A percentile compares a stretch with the other conserved stretches of the same genome.
Conservation (phyloP, 2,797 vertebrate species). For the Lutjanus campechanus region DNA sequence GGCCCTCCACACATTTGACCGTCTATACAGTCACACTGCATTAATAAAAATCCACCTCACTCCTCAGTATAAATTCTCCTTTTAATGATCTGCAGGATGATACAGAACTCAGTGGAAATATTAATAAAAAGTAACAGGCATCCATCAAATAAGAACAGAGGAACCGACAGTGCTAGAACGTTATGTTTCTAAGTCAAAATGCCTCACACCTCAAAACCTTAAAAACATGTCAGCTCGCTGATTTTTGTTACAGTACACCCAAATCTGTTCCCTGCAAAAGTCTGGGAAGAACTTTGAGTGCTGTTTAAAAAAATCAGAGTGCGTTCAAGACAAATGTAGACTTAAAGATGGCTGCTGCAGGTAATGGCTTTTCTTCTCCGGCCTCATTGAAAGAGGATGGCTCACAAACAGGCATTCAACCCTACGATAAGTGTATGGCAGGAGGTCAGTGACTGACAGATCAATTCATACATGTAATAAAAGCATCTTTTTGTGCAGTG, state of each 20-base stretch:
- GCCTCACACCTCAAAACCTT: too few relatives aligned
- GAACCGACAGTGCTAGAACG: slow-evolving; percentile 7
- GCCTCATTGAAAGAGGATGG: neutral
- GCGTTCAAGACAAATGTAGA: neutral
- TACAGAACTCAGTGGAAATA: slow-evolving; percentile 32
- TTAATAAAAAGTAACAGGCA: slow-evolving; percentile 18
- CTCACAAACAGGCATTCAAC: neutral
- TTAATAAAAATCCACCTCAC: neutral
- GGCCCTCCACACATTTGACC: too few relatives aligned
- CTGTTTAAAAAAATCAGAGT: neutral
- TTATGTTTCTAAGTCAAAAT: neutral
- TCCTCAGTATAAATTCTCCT: slow-evolving; percentile 32
- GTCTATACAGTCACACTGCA: neutral
- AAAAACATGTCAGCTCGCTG: neutral
- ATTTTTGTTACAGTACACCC: neutral
- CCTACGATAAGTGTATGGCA: neutral
- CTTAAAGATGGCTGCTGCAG: neutral
- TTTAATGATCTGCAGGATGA: slow-evolving; percentile 54
- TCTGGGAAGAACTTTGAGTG: neutral
- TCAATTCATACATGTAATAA: neutral
- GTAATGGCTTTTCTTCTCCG: slow-evolving; percentile 6
- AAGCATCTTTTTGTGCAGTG: neutral
- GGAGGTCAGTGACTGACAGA: neutral
- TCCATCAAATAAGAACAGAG: slow-evolving; percentile 16
- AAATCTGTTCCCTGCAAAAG: neutral